phyloP scores from a whole-genome alignment of 2,113 vertebrate genomes.

The Capreolus pygargus region DNA sequence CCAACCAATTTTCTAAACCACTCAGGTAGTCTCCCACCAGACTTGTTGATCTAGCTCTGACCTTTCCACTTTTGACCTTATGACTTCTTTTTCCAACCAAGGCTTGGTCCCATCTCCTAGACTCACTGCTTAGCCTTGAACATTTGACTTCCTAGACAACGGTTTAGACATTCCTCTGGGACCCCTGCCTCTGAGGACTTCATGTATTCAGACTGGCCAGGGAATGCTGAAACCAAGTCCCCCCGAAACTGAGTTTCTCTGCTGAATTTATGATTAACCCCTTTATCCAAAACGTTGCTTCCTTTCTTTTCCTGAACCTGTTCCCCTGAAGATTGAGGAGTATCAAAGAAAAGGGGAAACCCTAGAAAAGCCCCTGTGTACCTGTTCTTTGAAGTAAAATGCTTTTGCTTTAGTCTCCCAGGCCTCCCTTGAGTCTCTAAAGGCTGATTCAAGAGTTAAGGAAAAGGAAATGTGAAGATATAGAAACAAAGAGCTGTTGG shows the following conservation, averaged over 20 bases:
- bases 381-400: neutral
- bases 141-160: neutral
- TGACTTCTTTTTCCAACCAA: neutral
- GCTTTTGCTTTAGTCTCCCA: neutral
- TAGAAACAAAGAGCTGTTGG: neutral
- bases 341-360: neutral
- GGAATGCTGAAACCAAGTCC: neutral
- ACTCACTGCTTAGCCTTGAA: neutral
- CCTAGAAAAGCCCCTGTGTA: neutral
- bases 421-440: neutral
- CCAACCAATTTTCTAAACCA: neutral
- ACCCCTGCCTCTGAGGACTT: neutral
- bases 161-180: neutral
- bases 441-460: neutral
- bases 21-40: rapidly evolving
- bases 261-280: neutral
- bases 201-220: neutral
- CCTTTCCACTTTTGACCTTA: neutral
- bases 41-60: neutral
- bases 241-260: neutral
- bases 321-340: neutral
- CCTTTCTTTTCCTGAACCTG: neutral
- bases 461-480: neutral
- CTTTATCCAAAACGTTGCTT: neutral
- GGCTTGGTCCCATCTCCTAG: neutral